Conservation (phyloP, 2,113 vertebrate genomes). For the Carettochelys insculpta region DNA sequence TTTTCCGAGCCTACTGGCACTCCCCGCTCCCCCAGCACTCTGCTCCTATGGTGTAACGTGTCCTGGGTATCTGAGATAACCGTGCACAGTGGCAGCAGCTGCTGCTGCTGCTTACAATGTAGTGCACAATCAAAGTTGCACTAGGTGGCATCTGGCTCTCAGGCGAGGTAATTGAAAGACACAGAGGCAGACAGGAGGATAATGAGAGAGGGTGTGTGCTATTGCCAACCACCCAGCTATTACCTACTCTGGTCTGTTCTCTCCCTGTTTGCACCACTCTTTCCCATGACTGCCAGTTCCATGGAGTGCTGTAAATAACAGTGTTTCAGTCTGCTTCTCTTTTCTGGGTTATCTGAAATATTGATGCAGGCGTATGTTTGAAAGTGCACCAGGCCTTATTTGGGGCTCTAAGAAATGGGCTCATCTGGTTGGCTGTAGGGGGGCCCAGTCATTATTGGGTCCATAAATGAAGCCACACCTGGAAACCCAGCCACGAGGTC, state of each 20-base stretch:
- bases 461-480: background rate
- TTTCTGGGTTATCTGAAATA: slow-evolving; percentile 14
- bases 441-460: rapidly evolving
- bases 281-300: slow-evolving; percentile 5
- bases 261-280: background rate
- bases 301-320: slow-evolving; percentile 58
- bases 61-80: background rate
- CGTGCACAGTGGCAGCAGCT: background rate
- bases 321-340: slow-evolving; percentile 37
- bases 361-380: background rate
- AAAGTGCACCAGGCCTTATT: background rate
- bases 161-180: background rate
- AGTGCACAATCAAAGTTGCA: rapidly evolving
- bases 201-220: background rate
- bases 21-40: background rate
- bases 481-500: rapidly evolving
- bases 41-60: background rate
- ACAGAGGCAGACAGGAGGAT: background rate
- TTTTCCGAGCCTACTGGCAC: background rate
- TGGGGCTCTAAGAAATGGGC: background rate
- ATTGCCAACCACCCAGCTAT: rapidly evolving
- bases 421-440: rapidly evolving
- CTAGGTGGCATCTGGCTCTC: background rate
- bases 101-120: background rate
- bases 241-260: background rate